Evolutionary conservation across 2,888 invertebrate species (phyloP).

Genomic region (Caenorhabditis panamensis): DNA sequence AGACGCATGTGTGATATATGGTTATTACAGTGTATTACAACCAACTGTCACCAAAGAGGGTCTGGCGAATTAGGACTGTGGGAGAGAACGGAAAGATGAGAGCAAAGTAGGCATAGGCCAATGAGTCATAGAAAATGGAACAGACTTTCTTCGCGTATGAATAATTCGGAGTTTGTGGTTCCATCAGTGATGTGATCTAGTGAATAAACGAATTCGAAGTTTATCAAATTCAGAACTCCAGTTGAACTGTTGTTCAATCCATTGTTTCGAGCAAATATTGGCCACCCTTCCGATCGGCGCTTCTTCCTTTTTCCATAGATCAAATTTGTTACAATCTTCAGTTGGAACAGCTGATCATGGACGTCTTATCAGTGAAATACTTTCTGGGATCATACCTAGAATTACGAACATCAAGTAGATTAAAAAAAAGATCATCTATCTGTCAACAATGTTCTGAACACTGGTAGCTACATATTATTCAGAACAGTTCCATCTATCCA

Average conservation of each 20-base stretch:
- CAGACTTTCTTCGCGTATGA: background rate
- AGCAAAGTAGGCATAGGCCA: background rate
- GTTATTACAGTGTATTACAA: slow-evolving; percentile 25
- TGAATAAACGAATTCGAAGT: background rate
- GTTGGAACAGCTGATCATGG: background rate
- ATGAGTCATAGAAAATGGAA: background rate
- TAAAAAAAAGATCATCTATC: no score
- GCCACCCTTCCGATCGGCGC: background rate
- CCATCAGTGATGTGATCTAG: no score
- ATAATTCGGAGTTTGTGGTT: no score
- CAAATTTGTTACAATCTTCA: background rate
- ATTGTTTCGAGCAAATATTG: background rate
- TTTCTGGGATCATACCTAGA: no score
- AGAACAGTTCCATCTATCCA: no score
- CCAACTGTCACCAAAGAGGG: no score
- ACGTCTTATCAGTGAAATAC: no score
- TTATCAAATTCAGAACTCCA: no score
- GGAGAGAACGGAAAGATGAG: background rate
- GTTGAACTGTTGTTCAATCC: background rate
- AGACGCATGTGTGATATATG: slow-evolving; percentile 42
- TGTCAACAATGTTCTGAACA: no score
- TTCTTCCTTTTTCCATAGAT: background rate
- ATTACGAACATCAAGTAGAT: no score
- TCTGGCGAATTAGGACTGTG: background rate
- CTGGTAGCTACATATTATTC: no score